phyloP scores from a whole-genome alignment of 2,888 invertebrate species.

The Hirtodrosophila trivittata region DNA sequence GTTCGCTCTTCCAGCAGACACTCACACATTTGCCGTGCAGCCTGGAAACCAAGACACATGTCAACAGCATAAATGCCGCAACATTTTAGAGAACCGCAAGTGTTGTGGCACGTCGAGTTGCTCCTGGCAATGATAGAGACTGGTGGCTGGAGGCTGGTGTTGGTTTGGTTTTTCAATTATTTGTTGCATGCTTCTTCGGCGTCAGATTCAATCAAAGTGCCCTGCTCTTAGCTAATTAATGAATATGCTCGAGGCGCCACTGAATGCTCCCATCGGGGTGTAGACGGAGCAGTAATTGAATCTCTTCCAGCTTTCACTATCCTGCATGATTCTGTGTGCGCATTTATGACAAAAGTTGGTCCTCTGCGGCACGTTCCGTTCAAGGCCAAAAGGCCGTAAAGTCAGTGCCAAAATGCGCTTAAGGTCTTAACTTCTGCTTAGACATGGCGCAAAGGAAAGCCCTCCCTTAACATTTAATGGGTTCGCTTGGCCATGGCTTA shows the following conservation, averaged over 20 bases:
- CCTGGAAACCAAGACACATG: conserved; percentile 56
- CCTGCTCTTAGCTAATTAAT: conserved; percentile 63
- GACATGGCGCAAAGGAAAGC: conserved; percentile 13
- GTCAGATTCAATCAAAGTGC: conserved; percentile 63
- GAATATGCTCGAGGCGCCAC: conserved; percentile 35
- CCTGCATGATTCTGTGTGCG: conserved; percentile 16
- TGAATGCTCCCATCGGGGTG: conserved; percentile 20
- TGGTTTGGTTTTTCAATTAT: conserved; percentile 58
- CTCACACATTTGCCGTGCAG: conserved; percentile 3
- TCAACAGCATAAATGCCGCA: conserved; percentile 62
- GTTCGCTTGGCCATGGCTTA: conserved; percentile 16
- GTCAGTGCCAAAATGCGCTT: conserved; percentile 56
- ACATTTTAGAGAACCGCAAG: conserved; percentile 43
- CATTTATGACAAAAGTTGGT: conserved; percentile 62
- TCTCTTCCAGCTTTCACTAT: conserved; percentile 14
- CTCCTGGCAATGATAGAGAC: conserved; percentile 4
- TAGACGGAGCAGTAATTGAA: conserved; percentile 36
- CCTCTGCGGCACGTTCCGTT: conserved; percentile 33
- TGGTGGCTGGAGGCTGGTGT: no score
- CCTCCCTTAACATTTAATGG: conserved; percentile 24
- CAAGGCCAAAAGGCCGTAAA: conserved; percentile 54
- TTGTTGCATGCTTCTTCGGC: conserved; percentile 38
- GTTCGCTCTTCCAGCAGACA: no score
- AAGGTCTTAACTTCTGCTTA: conserved; percentile 58
- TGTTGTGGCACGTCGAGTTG: conserved; percentile 44